Base-by-base conservation (phyloP, 92 coral and sea anemone genomes). In the Porites rus region DNA sequence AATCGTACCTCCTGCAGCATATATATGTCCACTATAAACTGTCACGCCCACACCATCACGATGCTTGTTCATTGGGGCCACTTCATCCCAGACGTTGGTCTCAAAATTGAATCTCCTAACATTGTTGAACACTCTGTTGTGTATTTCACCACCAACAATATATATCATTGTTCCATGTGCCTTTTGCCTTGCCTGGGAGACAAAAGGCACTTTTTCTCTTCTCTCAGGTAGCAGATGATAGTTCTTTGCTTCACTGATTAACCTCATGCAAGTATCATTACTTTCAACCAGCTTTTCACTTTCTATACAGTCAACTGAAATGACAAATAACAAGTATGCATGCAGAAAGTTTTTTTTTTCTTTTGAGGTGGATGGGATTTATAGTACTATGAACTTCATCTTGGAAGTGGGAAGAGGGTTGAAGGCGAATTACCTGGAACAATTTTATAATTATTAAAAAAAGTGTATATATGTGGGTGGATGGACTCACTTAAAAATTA, bases 21-120 rank as follows among this genome's bases (percentile, higher is more conserved):
- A 96, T 63, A 96, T 88, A 10, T 70, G 87, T 5, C 98, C 99
- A 79, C 94, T 93, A 84, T 96, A 94, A 10, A 94, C 89, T 0
- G 98, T 85, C 38, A 93, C 99, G 11, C 99, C 99, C 31, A 96
- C 92, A 62, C 99, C 99, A 77, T 96, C 99, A 17, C 99, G 87
- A 43, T 94, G 95, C 71, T 96, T 94, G 80, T 94, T 91, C 93
- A 96, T 94, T 3, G 89, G 84, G 10, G 96, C 82, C 14, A 95
- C 91, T 10, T 81, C 84, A 25, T 89, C 93, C 99, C 99, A 96
- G 53, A 63, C 72, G 10, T 91, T 90, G 14, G 91, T 83, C 69
- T 95, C 98, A 78, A 95, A 94, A 80, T 92, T 92, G 70, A 88
- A 96, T 24, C 95, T 59, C 62, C 95, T 93, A 22, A 93, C 94